Evolutionary conservation across 1,140 invertebrate species (phyloP), one percentile per base, ranked within the genome.

Genomic region (Zaprionus kolodkinae): DNA sequence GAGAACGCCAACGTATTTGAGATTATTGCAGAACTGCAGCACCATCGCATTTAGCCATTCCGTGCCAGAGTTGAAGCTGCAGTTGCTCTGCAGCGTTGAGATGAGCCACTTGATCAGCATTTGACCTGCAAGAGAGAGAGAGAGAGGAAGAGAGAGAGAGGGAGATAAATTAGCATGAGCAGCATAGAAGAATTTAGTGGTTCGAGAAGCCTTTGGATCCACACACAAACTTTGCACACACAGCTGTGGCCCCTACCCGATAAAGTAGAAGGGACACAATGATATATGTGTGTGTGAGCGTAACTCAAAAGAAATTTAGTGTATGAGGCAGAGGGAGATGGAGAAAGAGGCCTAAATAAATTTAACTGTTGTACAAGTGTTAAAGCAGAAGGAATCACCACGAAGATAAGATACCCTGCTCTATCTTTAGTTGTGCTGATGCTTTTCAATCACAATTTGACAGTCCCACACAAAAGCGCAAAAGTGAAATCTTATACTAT

Each of bases 41-140:
- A 95, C 95, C 65, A 98, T 92, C 52, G 95, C 94, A 85, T 95
- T 96, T 55, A 97, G 92, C 81, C 96, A 95, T 61, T 94, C 94
- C 65, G 60, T 77, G 45, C 35, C 15, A 13, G 40, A 33, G 25
- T 35, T 45, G 55, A 71, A 75, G 94, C 94, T 78, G 54, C 57
- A 61, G 27, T 54, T 68, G 96, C 95, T 86, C 95, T 95, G 72
- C 95, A 95, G 94, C n/a, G 96, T 95, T 13, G 96, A 97, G 61
- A 96, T 94, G 72, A 98, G 95, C 97, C 97, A 98, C 91, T 97
- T 97, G 55, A 98, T 94, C 76, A 99, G 94, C 96, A 98, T 97
- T 93, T 98, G 96, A 91, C 97, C 97, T 98, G 93, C 21, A 64
- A 71, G 66, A 52, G 1, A 13, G n/a, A 35, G 11, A 6, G 12